Evolutionary conservation across 2,113 vertebrate genomes (phyloP).

Genomic region (Mionectes macconnelli): DNA sequence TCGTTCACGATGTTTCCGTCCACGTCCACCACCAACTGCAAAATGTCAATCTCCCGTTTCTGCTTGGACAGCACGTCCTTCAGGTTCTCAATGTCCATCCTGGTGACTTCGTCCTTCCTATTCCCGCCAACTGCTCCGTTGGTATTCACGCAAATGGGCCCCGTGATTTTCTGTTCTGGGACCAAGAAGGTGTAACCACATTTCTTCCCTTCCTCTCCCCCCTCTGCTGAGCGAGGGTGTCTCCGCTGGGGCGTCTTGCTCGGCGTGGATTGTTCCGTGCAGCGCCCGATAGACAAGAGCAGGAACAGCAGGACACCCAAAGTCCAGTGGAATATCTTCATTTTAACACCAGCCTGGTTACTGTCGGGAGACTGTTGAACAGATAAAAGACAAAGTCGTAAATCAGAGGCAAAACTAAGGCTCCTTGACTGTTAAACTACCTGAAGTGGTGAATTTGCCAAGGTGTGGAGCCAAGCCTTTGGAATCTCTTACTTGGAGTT

Average conservation of each 20-base stretch:
- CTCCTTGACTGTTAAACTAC: not conserved
- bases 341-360: constrained; percentile 35
- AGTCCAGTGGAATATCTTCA: constrained; percentile 83
- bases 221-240: constrained; percentile 73
- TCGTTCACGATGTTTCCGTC: constrained; percentile 96
- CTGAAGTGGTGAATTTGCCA: not conserved
- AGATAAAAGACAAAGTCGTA: constrained; percentile 23
- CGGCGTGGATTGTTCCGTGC: constrained; percentile 62
- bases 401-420: not conserved
- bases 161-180: constrained; percentile 93
- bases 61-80: constrained; percentile 92
- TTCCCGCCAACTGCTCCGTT: constrained; percentile 79
- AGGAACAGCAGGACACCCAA: constrained; percentile 81
- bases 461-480: not conserved
- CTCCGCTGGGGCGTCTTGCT: constrained; percentile 70
- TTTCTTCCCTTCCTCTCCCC: constrained; percentile 81
- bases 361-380: not conserved
- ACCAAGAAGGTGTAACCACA: constrained; percentile 96
- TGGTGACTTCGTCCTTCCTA: constrained; percentile 88
- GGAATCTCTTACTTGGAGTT: not conserved
- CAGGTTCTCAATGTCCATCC: constrained; percentile 92
- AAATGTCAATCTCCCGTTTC: constrained; percentile 89
- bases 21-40: constrained; percentile 93
- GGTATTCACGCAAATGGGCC: constrained; percentile 92
- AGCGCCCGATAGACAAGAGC: constrained; percentile 68